Base-by-base conservation (phyloP, 2,888 invertebrate genomes). In the Cerastis leucographa region DNA sequence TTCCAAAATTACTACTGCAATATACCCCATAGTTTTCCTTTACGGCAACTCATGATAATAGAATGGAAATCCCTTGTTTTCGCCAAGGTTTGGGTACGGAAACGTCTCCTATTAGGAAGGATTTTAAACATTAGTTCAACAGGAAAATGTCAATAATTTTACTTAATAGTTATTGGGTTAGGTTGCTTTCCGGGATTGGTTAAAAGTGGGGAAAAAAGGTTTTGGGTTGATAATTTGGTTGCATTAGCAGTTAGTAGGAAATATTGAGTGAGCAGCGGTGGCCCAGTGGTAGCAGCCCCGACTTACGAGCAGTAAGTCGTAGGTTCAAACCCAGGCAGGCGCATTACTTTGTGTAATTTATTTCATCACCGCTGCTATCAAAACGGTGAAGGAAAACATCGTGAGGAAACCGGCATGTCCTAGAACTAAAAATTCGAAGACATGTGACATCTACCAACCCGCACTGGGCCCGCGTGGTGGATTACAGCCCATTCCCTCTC, bases 101-200 rank as follows among this genome's bases (percentile, higher is more conserved):
- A 85, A 42, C 66, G 29, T 40, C 40, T 25, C 29, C 54, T 42
- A 81, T 76, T 68, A 81, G 71, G 65, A 62, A 40, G 71, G 81
- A 81, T 74, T 83, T 85, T 74, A 74, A 76, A 81, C 83, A 85
- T 76, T 76, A 81, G 35, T 66, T 46, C 9, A 35, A 46, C 64
- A 76, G 74, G 83, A 79, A 85, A 87, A 83, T 75, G 69, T 66
- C 71, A 68, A 85, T 81, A 78, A 85, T 73, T 75, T 76, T 40
- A 65, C 51, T 56, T 80, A 72, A 81, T 81, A 67, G 81, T 68
- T 72, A 77, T 72, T 56, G 59, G 25, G 11, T 14, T 35, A 25
- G 25, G 17, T 64, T 77, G 22, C 22, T 25, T 69, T 72, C 78
- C 46, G 66, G 61, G 14, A 42, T 65, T 3, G 7, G 22, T 40